Conservation (phyloP, 1,140 invertebrate genomes). For the Bicyclus anynana region DNA sequence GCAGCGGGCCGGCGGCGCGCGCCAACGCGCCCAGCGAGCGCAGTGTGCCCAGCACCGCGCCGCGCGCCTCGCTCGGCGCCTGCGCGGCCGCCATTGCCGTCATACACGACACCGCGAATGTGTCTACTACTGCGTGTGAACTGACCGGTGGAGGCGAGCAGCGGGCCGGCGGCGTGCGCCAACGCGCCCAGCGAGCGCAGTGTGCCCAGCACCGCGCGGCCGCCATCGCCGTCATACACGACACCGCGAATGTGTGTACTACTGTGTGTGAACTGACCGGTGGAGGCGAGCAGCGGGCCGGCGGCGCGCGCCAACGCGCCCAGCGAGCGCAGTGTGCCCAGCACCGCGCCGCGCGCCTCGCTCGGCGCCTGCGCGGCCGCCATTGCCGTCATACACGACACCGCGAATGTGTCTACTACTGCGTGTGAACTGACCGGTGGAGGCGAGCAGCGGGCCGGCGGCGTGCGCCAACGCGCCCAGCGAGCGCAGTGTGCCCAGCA, state of each 20-base stretch:
- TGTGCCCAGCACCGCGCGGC: conserved; percentile 92
- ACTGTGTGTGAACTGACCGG: too few relatives aligned
- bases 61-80: conserved; percentile 62
- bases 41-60: too few relatives aligned
- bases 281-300: too few relatives aligned
- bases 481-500: conserved; percentile 95
- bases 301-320: too few relatives aligned
- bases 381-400: conserved; percentile 93
- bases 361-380: conserved; percentile 81
- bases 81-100: conserved; percentile 77
- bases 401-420: conserved; percentile 84
- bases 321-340: too few relatives aligned
- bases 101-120: too few relatives aligned
- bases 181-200: conserved; percentile 96
- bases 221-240: conserved; percentile 94
- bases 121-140: background rate
- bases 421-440: conserved; percentile 79
- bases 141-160: conserved; percentile 88
- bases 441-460: conserved; percentile 93
- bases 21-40: too few relatives aligned
- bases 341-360: conserved; percentile 86
- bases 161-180: conserved; percentile 93
- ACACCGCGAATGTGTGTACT: too few relatives aligned
- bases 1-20: too few relatives aligned
- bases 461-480: conserved; percentile 95